phyloP scores from a whole-genome alignment of 2,113 vertebrate genomes.

The Actinemys pallida region DNA sequence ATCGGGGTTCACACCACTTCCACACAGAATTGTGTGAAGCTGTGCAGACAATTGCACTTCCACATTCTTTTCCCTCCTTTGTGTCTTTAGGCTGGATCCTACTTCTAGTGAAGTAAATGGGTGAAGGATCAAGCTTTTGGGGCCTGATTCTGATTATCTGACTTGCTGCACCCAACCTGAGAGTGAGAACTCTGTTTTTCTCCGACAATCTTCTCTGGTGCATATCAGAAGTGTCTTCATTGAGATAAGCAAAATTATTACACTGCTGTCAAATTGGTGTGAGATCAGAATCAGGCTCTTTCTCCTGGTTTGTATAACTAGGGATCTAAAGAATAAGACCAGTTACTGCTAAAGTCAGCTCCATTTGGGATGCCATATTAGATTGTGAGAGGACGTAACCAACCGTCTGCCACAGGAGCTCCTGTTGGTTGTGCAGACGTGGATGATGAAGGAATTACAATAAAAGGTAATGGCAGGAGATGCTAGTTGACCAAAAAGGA shows the following conservation, averaged over 20 bases:
- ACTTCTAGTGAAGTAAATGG: conserved; percentile 20
- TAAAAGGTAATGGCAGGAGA: background rate
- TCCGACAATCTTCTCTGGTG: background rate
- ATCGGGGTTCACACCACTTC: background rate
- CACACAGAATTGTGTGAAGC: background rate
- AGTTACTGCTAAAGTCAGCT: conserved; percentile 15
- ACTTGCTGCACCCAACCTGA: no score
- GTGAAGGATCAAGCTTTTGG: conserved; percentile 39
- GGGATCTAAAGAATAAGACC: background rate
- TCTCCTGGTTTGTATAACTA: background rate
- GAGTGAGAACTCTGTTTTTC: no score
- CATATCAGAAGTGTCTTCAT: conserved; percentile 29
- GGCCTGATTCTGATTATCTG: conserved; percentile 41
- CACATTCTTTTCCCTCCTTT: background rate
- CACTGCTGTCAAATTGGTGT: conserved; percentile 33
- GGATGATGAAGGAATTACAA: background rate
- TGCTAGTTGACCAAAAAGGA: background rate
- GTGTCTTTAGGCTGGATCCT: no score
- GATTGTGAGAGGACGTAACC: background rate
- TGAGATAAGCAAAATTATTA: conserved; percentile 27
- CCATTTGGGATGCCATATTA: background rate
- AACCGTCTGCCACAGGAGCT: background rate
- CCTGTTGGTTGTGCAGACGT: rapidly evolving
- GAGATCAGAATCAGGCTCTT: background rate
- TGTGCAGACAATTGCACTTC: background rate